Evolutionary conservation across 2,797 vertebrate genomes (phyloP).

Genomic region (Gadopsis marmoratus): DNA sequence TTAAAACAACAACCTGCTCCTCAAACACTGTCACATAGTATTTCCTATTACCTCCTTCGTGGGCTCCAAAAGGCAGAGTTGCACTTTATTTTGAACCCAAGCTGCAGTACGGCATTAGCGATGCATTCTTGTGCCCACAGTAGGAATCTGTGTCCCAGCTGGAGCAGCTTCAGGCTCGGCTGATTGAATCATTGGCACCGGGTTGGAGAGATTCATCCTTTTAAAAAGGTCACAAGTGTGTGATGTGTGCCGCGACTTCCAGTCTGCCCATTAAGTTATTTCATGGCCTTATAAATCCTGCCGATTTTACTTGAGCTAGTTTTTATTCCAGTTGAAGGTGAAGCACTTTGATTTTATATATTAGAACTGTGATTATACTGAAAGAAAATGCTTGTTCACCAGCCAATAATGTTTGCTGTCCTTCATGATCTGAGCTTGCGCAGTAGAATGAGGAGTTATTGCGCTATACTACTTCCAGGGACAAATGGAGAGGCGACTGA

Average conservation of each 20-base stretch:
- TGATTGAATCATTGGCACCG: slow-evolving; percentile 29
- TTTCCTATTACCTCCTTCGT: slow-evolving; percentile 13
- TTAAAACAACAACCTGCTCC: slow-evolving; percentile 64
- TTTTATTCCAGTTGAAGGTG: background rate
- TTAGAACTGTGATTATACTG: background rate
- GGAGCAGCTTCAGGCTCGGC: slow-evolving; percentile 23
- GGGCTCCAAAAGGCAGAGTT: slow-evolving; percentile 19
- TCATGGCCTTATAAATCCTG: background rate
- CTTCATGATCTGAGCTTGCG: background rate
- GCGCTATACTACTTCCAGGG: background rate
- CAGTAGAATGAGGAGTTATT: background rate
- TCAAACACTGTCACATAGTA: slow-evolving; percentile 16
- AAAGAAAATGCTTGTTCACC: background rate
- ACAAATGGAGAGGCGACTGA: background rate
- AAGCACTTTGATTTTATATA: background rate
- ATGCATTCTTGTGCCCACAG: background rate
- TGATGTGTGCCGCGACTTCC: background rate
- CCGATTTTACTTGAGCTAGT: background rate
- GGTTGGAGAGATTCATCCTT: background rate
- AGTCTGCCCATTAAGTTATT: background rate
- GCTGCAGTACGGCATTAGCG: background rate
- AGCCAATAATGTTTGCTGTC: background rate
- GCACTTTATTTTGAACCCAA: slow-evolving; percentile 14
- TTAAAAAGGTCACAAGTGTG: slow-evolving; percentile 36
- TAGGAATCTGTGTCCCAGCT: background rate